Conservation (phyloP, 2,797 vertebrate genomes). For the Mastacembelus armatus region DNA sequence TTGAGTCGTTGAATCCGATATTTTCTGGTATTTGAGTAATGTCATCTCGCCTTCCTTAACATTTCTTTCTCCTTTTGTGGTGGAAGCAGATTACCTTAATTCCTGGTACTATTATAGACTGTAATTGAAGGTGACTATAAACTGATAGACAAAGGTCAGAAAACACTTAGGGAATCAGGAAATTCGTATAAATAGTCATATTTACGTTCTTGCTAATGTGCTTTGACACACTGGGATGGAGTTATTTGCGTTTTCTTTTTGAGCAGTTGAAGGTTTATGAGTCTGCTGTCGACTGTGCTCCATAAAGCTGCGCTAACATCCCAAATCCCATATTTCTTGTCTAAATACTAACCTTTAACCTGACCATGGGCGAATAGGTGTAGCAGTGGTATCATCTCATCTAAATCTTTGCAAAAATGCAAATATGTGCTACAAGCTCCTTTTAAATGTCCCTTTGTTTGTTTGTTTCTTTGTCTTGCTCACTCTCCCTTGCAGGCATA, state of each 20-base stretch:
- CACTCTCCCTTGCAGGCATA: not conserved
- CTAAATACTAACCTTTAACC: no score
- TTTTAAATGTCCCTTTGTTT: no score
- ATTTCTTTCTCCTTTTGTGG: not conserved
- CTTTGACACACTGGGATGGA: not conserved
- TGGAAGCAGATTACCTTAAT: not conserved
- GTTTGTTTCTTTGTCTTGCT: no score
- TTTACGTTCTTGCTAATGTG: not conserved
- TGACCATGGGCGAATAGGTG: no score
- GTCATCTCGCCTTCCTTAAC: no score
- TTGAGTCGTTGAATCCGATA: not conserved
- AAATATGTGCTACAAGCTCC: not conserved
- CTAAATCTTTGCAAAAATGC: no score
- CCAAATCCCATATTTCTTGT: no score
- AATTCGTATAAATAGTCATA: not conserved
- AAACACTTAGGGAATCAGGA: not conserved
- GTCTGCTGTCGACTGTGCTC: slow-evolving; percentile 6
- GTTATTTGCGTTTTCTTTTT: not conserved
- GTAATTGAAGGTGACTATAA: not conserved
- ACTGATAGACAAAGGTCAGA: not conserved
- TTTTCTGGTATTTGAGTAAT: not conserved
- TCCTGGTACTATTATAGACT: not conserved
- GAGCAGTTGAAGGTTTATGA: not conserved
- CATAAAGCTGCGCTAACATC: slow-evolving; percentile 12
- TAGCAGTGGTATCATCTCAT: no score